These are phyloP conservation scores for Pomacea maculata DNA, from an alignment of 1,140 invertebrate genomes.

Conservation along the genomic window DNA sequence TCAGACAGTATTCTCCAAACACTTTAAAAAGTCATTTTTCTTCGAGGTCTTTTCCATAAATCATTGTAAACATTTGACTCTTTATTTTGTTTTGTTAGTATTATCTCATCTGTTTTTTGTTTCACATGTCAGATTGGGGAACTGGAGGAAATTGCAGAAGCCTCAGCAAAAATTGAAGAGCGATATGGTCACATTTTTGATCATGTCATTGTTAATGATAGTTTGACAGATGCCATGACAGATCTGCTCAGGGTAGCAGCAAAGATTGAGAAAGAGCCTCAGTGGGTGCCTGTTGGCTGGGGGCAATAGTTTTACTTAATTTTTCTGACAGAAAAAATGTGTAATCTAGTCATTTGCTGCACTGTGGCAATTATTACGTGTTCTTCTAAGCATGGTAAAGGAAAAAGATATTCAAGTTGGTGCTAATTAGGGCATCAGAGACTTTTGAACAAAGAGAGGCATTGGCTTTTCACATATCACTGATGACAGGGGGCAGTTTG, in stretches of 20 bases:
- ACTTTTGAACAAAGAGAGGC: no score
- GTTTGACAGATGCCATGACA: slow-evolving; percentile 90
- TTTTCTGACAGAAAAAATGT: not conserved
- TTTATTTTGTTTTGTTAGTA: not conserved
- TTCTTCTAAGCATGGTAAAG: not conserved
- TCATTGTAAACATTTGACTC: not conserved
- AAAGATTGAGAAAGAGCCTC: slow-evolving; percentile 87
- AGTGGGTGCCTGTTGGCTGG: slow-evolving; percentile 99
- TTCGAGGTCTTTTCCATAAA: no score
- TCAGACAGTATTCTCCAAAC: no score
- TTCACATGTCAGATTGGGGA: slow-evolving; percentile 83
- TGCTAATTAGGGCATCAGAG: no score
- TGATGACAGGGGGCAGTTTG: no score
- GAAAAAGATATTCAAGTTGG: no score
- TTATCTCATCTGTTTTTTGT: not conserved
- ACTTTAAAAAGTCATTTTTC: no score
- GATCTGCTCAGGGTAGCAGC: slow-evolving; percentile 91
- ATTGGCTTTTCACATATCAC: no score
- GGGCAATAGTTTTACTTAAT: slow-evolving; percentile 74
- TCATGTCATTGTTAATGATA: slow-evolving; percentile 89
- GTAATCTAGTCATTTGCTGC: no score
- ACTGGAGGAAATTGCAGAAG: slow-evolving; percentile 87
- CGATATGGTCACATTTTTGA: slow-evolving; percentile 97
- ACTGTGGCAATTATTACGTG: no score
- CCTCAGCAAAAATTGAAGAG: slow-evolving; percentile 88